phyloP scores from a whole-genome alignment of 2,888 invertebrate species.

The Tinea trinotella region DNA sequence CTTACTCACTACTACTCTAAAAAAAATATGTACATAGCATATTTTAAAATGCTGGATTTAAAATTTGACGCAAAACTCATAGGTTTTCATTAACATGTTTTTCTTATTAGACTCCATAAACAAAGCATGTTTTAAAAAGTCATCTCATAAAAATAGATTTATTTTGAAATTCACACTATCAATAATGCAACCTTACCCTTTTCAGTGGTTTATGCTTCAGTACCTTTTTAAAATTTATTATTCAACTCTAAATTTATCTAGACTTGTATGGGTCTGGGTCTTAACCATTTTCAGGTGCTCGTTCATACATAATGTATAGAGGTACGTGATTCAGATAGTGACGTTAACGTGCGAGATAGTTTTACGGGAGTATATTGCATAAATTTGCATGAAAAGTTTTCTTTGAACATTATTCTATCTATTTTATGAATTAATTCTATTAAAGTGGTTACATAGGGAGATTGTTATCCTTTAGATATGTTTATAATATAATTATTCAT shows the following conservation, averaged over 20 bases:
- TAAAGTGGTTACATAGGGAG: too few species aligned
- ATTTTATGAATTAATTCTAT: not conserved
- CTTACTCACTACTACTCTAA: too few species aligned
- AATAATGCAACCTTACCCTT: not conserved
- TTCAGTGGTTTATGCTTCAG: constrained; percentile 4
- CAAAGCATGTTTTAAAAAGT: too few species aligned
- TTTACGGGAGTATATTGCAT: not conserved
- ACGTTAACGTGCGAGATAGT: constrained; percentile 6
- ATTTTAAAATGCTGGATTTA: too few species aligned
- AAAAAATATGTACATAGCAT: too few species aligned
- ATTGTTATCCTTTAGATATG: too few species aligned
- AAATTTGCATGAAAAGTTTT: not conserved
- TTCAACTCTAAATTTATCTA: constrained; percentile 9
- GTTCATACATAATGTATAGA: constrained; percentile 45
- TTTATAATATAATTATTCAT: too few species aligned
- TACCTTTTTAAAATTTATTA: constrained; percentile 16
- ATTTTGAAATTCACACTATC: not conserved
- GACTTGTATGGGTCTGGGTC: not conserved
- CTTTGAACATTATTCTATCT: not conserved
- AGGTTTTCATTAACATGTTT: too few species aligned
- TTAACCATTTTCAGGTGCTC: constrained; percentile 20
- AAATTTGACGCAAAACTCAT: too few species aligned
- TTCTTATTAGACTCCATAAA: too few species aligned
- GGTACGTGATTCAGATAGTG: constrained; percentile 8
- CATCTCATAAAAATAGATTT: not conserved